phyloP scores from a whole-genome alignment of 2,797 vertebrate genomes.

The Sylvilagus floridanus region DNA sequence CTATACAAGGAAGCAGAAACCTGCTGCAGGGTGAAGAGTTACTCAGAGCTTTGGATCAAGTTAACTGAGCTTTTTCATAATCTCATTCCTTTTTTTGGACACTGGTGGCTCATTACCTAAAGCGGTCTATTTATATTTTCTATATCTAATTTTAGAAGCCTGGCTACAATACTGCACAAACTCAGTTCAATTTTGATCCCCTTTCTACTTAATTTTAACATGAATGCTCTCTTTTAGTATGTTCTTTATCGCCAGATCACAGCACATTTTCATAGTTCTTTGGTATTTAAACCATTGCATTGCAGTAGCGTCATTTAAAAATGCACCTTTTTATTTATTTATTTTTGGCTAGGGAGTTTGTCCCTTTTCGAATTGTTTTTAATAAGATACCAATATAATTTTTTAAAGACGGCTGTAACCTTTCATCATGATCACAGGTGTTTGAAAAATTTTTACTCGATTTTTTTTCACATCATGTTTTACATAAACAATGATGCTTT shows the following conservation, averaged over 20 bases:
- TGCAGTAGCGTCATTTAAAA: slow-evolving; percentile 87
- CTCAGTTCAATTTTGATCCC: slow-evolving; percentile 88
- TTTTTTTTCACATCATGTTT: slow-evolving; percentile 84
- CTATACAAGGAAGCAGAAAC: slow-evolving; percentile 96
- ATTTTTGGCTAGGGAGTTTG: slow-evolving; percentile 87
- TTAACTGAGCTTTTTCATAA: slow-evolving; percentile 93
- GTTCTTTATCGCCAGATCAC: slow-evolving; percentile 86
- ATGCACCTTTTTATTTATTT: slow-evolving; percentile 91
- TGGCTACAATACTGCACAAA: slow-evolving; percentile 91
- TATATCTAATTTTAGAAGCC: slow-evolving; percentile 92
- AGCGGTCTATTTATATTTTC: slow-evolving; percentile 94
- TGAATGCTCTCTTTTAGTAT: slow-evolving; percentile 87
- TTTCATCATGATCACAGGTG: slow-evolving; percentile 85
- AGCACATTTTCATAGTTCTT: slow-evolving; percentile 87
- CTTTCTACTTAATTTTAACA: slow-evolving; percentile 86
- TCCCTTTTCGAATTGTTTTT: slow-evolving; percentile 86
- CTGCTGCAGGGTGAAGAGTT: slow-evolving; percentile 99
- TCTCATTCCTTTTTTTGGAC: slow-evolving; percentile 93
- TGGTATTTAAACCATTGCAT: slow-evolving; percentile 88
- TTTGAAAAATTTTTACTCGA: slow-evolving; percentile 86
- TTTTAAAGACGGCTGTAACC: slow-evolving; percentile 85
- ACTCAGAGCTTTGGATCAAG: slow-evolving; percentile 97
- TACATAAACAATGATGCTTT: slow-evolving; percentile 91
- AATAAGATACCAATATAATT: slow-evolving; percentile 85
- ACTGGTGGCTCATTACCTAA: slow-evolving; percentile 93